phyloP scores from a whole-genome alignment of 1,140 invertebrate species.

The Orussus abietinus region DNA sequence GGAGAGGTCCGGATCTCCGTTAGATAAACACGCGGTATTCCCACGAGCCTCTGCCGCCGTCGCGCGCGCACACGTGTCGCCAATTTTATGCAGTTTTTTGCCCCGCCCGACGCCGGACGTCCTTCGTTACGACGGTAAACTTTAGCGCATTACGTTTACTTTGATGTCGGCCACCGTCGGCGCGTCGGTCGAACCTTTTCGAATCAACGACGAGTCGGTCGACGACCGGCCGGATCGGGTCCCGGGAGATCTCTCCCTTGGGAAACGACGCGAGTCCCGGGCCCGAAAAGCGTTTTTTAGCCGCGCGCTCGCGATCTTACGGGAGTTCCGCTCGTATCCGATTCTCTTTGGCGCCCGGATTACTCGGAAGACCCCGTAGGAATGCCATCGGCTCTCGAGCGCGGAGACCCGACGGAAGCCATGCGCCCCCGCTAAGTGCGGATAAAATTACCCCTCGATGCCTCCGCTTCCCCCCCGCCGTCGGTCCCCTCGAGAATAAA shows the following conservation, averaged over 20 bases:
- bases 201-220: no score
- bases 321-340: no score
- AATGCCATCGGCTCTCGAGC: slow-evolving; percentile 23
- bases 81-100: slow-evolving; percentile 29
- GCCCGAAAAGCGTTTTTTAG: no score
- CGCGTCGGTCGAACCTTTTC: no score
- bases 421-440: slow-evolving; percentile 37
- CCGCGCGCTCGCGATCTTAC: no score
- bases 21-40: slow-evolving; percentile 22
- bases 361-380: slow-evolving; percentile 26
- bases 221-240: no score
- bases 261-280: no score
- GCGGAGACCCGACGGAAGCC: slow-evolving; percentile 19
- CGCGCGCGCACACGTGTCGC: slow-evolving; percentile 29
- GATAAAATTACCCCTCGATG: slow-evolving; percentile 36
- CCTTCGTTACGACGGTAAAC: slow-evolving; percentile 25
- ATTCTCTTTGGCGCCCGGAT: slow-evolving; percentile 16
- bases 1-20: slow-evolving; percentile 11
- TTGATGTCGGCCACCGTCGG: slow-evolving; percentile 19
- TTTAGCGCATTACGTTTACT: slow-evolving; percentile 5
- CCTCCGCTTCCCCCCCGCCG: slow-evolving; percentile 17
- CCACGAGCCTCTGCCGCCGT: slow-evolving; percentile 17
- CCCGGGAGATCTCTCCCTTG: no score
- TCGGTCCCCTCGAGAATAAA: slow-evolving; percentile 24
- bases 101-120: slow-evolving; percentile 24